Evolutionary conservation across 64 coral and sea anemone species (phyloP).

Genomic region (Montipora foliosa): DNA sequence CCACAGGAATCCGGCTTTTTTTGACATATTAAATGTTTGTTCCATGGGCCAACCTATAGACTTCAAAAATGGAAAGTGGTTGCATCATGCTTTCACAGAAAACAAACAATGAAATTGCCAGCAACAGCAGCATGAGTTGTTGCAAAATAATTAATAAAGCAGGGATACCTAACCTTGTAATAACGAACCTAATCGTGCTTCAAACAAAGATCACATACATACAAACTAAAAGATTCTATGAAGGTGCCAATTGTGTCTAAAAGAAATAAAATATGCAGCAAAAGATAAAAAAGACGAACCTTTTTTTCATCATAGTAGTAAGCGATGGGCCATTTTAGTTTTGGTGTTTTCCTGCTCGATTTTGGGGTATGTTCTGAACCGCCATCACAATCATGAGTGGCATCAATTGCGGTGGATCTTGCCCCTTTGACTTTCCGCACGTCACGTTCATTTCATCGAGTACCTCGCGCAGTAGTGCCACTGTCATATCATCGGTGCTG

Average conservation of each 20-base stretch:
- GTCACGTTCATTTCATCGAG: conserved; percentile 39
- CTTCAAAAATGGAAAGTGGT: conserved; percentile 49
- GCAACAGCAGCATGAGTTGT: conserved; percentile 22
- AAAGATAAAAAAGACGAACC: conserved; percentile 10
- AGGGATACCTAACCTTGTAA: not conserved
- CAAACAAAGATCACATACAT: conserved; percentile 29
- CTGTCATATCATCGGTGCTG: conserved; percentile 6
- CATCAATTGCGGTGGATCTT: not conserved
- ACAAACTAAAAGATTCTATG: conserved; percentile 12
- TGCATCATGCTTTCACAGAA: conserved; percentile 49
- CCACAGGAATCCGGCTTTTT: not conserved
- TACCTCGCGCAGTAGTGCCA: conserved; percentile 23
- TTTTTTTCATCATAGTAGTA: conserved; percentile 30
- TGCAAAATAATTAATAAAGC: not conserved
- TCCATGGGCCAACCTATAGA: conserved; percentile 56
- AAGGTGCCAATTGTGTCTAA: conserved; percentile 27
- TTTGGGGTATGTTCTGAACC: conserved; percentile 22
- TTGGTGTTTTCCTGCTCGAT: conserved; percentile 4
- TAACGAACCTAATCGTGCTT: conserved; percentile 6
- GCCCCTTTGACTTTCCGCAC: conserved; percentile 40
- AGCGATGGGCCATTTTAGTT: not conserved
- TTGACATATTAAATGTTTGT: conserved; percentile 49
- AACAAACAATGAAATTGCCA: conserved; percentile 35
- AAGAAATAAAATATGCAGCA: conserved; percentile 32
- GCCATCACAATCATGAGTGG: not conserved